These are phyloP conservation scores for Tauraco erythrolophus DNA, from an alignment of 2,113 vertebrate genomes.

Conservation along the genomic window DNA sequence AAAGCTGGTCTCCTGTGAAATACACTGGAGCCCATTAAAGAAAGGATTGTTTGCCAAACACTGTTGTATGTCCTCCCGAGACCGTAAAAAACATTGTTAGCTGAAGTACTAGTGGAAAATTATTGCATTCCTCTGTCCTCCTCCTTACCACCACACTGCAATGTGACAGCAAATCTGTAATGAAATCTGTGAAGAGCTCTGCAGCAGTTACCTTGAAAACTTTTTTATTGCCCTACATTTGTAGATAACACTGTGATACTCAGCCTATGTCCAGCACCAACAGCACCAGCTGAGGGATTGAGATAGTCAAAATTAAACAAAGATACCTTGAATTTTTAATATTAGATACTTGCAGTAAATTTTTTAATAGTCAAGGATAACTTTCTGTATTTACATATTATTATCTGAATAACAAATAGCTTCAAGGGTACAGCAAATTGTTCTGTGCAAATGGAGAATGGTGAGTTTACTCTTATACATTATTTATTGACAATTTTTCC, in stretches of 20 bases:
- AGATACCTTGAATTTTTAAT: background rate
- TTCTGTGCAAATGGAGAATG: background rate
- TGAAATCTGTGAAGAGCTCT: slow-evolving; percentile 32
- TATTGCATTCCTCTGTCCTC: slow-evolving; percentile 26
- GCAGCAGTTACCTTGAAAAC: slow-evolving; percentile 48
- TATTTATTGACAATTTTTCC: slow-evolving; percentile 23
- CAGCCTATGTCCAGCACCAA: background rate
- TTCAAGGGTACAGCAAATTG: slow-evolving; percentile 20
- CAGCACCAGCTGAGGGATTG: background rate
- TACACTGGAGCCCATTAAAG: background rate
- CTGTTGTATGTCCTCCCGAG: slow-evolving; percentile 23
- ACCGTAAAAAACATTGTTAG: slow-evolving; percentile 55
- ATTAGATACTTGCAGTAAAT: background rate
- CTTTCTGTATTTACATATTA: slow-evolving; percentile 17
- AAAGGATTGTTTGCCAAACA: background rate
- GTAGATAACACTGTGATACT: background rate
- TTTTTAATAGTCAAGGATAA: slow-evolving; percentile 11
- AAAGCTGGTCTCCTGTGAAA: slow-evolving; percentile 22
- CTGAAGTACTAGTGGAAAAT: slow-evolving; percentile 35
- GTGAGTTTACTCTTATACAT: background rate
- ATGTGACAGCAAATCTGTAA: slow-evolving; percentile 15
- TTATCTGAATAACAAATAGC: slow-evolving; percentile 43
- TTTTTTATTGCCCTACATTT: slow-evolving; percentile 49
- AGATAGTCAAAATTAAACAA: background rate
- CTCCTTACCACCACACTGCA: background rate